Evolutionary conservation across 2,113 vertebrate genomes (phyloP).

Genomic region (Nestor notabilis): DNA sequence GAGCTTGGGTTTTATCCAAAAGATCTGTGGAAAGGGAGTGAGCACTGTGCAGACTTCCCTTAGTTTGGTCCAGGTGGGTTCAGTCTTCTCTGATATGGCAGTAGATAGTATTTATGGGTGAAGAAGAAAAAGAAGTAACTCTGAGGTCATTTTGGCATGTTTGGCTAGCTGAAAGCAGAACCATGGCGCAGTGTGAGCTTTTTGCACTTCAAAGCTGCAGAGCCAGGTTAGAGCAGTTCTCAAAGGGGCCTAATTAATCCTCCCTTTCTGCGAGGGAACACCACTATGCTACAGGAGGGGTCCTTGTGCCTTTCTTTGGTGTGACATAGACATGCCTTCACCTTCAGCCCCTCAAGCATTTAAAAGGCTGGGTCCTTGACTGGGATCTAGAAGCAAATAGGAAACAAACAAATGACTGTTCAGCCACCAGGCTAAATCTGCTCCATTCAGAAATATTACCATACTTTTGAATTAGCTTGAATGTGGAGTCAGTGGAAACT

Average conservation of each 20-base stretch:
- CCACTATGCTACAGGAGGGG: rapidly evolving
- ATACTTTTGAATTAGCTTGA: not conserved
- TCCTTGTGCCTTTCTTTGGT: not conserved
- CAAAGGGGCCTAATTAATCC: not conserved
- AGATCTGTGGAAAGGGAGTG: not conserved
- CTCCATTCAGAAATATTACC: not conserved
- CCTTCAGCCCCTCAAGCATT: not conserved
- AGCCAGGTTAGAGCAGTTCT: not conserved
- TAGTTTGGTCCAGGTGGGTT: not conserved
- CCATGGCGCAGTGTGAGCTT: not conserved
- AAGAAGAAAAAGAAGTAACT: not conserved
- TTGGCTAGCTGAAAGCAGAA: not conserved
- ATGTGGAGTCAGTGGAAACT: not conserved
- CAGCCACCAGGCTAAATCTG: not conserved
- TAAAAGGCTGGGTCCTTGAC: not conserved
- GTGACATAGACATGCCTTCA: not conserved
- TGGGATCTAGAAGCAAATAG: not conserved
- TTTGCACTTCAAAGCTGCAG: not conserved
- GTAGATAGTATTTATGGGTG: not conserved
- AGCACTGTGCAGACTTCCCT: not conserved
- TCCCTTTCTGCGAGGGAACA: not conserved
- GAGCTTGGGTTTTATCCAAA: not conserved
- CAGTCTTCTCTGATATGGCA: not conserved
- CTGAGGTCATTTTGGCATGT: not conserved
- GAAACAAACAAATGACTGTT: not conserved